Evolutionary conservation across 2,113 vertebrate species (phyloP).

Genomic region (Tragelaphus strepsiceros): DNA sequence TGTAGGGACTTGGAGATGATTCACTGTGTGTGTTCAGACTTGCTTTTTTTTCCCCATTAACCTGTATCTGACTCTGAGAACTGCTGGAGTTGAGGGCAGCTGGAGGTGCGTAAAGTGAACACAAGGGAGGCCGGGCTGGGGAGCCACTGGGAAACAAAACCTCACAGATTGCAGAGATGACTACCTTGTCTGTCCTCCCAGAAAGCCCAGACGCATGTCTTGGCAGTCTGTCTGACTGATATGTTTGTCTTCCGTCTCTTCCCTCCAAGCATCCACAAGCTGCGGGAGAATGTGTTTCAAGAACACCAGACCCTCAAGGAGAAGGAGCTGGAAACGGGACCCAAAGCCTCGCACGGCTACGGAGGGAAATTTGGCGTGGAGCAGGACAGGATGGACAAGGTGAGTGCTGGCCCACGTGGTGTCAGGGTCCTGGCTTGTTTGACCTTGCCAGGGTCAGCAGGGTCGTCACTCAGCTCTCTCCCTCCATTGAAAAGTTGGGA

Average conservation of each 20-base stretch:
- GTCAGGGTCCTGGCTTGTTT: rapidly evolving
- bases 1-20: rapidly evolving
- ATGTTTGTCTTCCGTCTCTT: not conserved
- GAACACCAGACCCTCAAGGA: slow-evolving; percentile 92
- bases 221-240: not conserved
- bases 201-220: not conserved
- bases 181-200: rapidly evolving
- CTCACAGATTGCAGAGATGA: rapidly evolving
- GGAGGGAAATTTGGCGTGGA: slow-evolving; percentile 96
- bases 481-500: rapidly evolving
- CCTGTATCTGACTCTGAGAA: rapidly evolving
- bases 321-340: slow-evolving; percentile 88
- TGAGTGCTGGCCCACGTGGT: slow-evolving; percentile 16
- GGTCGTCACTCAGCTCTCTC: rapidly evolving
- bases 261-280: slow-evolving; percentile 87
- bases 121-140: rapidly evolving
- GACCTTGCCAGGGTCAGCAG: rapidly evolving
- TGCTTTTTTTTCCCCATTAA: rapidly evolving
- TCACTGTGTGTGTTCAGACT: rapidly evolving
- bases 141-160: not conserved
- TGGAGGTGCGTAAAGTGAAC: rapidly evolving
- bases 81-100: rapidly evolving
- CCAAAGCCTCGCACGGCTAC: slow-evolving; percentile 94
- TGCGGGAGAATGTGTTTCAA: slow-evolving; percentile 91
- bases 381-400: slow-evolving; percentile 97